Conservation (phyloP, 2,797 vertebrate species). For the Scarus forsteni region DNA sequence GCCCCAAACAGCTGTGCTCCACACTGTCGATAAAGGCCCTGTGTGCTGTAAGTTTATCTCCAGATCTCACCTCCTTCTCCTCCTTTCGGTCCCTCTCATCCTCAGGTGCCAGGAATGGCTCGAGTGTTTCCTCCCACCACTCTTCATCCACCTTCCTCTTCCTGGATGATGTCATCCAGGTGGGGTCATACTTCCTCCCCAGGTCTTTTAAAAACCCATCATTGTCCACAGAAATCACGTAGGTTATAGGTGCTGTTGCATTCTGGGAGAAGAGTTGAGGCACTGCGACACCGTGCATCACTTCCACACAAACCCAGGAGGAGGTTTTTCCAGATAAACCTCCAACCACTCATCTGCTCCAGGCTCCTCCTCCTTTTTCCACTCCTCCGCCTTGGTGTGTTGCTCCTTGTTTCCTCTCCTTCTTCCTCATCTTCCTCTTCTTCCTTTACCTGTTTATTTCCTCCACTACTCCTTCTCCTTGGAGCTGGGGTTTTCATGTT, state of each 20-base stretch:
- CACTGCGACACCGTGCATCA: slow-evolving; percentile 83
- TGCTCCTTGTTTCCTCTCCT: slow-evolving; percentile 40
- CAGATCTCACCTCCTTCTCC: slow-evolving; percentile 89
- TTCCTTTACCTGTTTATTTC: slow-evolving; percentile 39
- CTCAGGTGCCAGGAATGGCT: slow-evolving; percentile 82
- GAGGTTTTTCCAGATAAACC: slow-evolving; percentile 88
- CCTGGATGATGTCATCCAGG: slow-evolving; percentile 92
- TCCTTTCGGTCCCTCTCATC: slow-evolving; percentile 86
- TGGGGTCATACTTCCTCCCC: slow-evolving; percentile 92
- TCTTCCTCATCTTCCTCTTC: slow-evolving; percentile 41
- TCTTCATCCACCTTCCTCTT: slow-evolving; percentile 88
- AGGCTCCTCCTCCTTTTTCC: slow-evolving; percentile 49
- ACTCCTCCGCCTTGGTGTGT: slow-evolving; percentile 53
- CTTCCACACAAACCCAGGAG: slow-evolving; percentile 92
- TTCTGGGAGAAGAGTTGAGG: slow-evolving; percentile 85
- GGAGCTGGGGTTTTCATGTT: slow-evolving; percentile 16
- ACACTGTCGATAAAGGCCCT: no score
- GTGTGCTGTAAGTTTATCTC: neutral
- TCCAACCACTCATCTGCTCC: slow-evolving; percentile 94
- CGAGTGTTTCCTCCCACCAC: slow-evolving; percentile 94
- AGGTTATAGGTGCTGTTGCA: slow-evolving; percentile 89
- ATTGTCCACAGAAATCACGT: slow-evolving; percentile 90
- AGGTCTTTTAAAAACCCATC: slow-evolving; percentile 90
- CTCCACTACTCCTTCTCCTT: slow-evolving; percentile 47
- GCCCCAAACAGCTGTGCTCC: no score